Evolutionary conservation across 2,113 vertebrate species (phyloP).

Genomic region (Hippolais icterina): DNA sequence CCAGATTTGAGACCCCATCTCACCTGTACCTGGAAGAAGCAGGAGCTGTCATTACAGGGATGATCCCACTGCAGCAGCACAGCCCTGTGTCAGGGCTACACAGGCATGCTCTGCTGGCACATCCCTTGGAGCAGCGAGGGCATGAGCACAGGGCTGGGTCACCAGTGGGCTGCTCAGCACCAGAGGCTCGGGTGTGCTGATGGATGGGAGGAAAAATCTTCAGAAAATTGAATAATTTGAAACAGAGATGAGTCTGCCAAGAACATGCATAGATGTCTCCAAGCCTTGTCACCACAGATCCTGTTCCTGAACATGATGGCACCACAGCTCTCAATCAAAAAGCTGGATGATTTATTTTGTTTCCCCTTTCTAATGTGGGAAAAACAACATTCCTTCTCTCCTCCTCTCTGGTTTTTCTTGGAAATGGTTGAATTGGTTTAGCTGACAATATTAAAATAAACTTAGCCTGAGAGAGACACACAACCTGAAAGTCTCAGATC

Average conservation of each 20-base stretch:
- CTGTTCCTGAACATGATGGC: background rate
- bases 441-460: constrained; percentile 41
- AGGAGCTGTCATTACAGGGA: background rate
- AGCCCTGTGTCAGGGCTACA: background rate
- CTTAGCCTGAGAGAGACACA: background rate
- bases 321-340: background rate
- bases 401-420: background rate
- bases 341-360: constrained; percentile 6
- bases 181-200: background rate
- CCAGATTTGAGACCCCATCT: background rate
- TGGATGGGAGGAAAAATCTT: background rate
- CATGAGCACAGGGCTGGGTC: background rate
- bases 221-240: background rate
- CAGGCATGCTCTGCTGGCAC: background rate
- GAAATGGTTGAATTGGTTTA: constrained; percentile 48
- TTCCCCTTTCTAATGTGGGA: constrained; percentile 1
- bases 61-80: background rate
- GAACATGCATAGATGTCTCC: fast-evolving
- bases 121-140: background rate
- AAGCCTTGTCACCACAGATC: background rate
- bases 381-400: constrained; percentile 37
- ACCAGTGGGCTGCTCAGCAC: background rate
- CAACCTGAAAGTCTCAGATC: constrained; percentile 61
- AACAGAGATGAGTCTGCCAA: background rate
- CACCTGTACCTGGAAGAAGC: background rate